phyloP scores from a whole-genome alignment of 2,797 vertebrate species.

The Chromobotia macracanthus region DNA sequence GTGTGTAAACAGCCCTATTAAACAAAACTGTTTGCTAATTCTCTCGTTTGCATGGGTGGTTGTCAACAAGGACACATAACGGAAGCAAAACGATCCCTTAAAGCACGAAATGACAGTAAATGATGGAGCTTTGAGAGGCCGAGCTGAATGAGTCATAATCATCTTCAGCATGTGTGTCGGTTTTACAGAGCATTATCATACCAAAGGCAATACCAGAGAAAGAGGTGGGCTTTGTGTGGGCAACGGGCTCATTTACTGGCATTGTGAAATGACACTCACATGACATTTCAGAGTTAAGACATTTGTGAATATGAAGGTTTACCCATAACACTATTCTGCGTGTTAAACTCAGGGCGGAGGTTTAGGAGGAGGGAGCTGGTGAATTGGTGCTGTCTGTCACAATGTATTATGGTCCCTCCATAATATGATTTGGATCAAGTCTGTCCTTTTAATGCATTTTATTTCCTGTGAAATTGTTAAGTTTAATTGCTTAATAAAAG shows the following conservation, averaged over 20 bases:
- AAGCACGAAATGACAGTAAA: conserved; percentile 38
- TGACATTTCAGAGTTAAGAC: conserved; percentile 64
- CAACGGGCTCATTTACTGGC: conserved; percentile 62
- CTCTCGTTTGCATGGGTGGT: not conserved
- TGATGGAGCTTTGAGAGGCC: conserved; percentile 17
- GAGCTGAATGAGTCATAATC: conserved; percentile 42
- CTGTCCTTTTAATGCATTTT: too few species aligned
- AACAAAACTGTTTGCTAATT: conserved; percentile 49
- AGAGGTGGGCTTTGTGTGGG: conserved; percentile 46
- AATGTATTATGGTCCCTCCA: not conserved
- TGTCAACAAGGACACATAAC: conserved; percentile 55
- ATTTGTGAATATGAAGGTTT: conserved; percentile 43
- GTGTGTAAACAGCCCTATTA: conserved; percentile 57
- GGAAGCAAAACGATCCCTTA: conserved; percentile 36
- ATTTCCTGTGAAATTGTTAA: too few species aligned
- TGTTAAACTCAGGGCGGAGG: too few species aligned
- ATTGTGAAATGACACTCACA: conserved; percentile 57
- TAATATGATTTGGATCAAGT: too few species aligned
- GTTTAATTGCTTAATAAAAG: too few species aligned
- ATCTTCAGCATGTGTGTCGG: conserved; percentile 45
- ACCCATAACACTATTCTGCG: conserved; percentile 63
- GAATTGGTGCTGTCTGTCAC: not conserved
- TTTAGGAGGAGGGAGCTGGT: too few species aligned
- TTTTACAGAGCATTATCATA: conserved; percentile 56
- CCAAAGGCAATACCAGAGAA: conserved; percentile 40